Evolutionary conservation across 2,888 invertebrate species (phyloP), one percentile per base, ranked within the genome.

Genomic region (Catocala fraxini): DNA sequence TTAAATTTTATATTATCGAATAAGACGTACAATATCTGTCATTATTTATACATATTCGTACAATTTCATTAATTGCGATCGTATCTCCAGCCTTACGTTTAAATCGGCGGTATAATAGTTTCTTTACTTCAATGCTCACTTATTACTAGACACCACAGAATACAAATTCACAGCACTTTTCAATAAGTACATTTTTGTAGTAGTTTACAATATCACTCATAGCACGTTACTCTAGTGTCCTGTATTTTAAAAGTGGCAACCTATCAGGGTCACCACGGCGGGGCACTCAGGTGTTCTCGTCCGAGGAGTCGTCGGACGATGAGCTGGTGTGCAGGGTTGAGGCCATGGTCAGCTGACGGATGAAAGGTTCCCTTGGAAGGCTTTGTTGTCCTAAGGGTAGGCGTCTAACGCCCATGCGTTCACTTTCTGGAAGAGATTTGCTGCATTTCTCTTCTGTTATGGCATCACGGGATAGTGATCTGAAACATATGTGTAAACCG

Each of bases 401-500:
- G 12, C 95, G 92, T 5, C 95, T 89, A 0, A 94, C 84, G 45
- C 93, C 90, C 90, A 94, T 89, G 47, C 93, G 82, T 68, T 93
- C 96, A 75, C 95, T 95, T 75, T 96, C 96, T 53, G 96, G 96
- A 71, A 95, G 85, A 51, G 95, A 96, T 87, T 95, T 95, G 85
- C 95, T 92, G 80, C 94, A 95, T 84, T 96, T 95, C 83, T 97
- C 97, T 91, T 97, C 97, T 59, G 96, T 96, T 79, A 97, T 97
- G 67, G 95, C 96, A 86, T 96, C 96, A 73, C 96, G 94, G 46
- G 95, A 95, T 73, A 96, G 80, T n/a, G 95, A 95, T 61, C 96
- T 96, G 83, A 52, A 87, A 86, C 46, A 41, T 49, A 33, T 65
- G 9, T n/a, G 11, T n/a, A 9, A 13, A 15, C 25, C 25, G 25